These are phyloP conservation scores for Holacanthus passer DNA, from an alignment of 2,113 vertebrate species.

Conservation along the genomic window DNA sequence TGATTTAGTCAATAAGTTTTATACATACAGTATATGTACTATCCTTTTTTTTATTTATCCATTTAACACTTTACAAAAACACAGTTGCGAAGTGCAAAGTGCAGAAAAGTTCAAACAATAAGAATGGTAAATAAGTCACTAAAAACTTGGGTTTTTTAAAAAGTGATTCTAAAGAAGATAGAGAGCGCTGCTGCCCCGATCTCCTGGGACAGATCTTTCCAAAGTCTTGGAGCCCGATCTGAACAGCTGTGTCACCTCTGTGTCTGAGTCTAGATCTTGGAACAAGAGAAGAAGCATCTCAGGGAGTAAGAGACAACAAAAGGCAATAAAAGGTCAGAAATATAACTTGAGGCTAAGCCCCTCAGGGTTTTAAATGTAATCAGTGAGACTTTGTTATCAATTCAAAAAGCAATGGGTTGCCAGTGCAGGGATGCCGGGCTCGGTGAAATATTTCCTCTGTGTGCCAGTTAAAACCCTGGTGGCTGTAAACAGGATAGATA, in stretches of 20 bases:
- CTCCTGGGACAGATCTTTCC: neutral
- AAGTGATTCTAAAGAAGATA: neutral
- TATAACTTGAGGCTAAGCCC: neutral
- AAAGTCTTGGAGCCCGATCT: neutral
- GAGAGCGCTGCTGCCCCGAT: neutral
- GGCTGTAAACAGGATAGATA: neutral
- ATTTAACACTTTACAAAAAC: no score
- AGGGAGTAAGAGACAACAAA: neutral
- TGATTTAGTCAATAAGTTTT: no score
- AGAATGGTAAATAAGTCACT: neutral
- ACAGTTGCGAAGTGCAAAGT: no score
- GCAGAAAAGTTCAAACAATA: no score
- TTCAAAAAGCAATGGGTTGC: neutral
- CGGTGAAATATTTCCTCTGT: neutral
- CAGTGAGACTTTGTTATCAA: neutral
- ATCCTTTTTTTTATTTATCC: no score
- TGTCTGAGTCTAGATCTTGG: neutral
- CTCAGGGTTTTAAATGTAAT: neutral
- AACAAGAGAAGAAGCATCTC: neutral
- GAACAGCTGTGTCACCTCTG: neutral
- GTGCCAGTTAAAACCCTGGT: neutral
- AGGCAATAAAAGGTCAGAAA: neutral
- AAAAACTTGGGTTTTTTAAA: neutral
- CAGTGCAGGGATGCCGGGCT: neutral
- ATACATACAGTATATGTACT: no score